phyloP scores from a whole-genome alignment of 2,797 vertebrate species.

The Alcedo atthis region DNA sequence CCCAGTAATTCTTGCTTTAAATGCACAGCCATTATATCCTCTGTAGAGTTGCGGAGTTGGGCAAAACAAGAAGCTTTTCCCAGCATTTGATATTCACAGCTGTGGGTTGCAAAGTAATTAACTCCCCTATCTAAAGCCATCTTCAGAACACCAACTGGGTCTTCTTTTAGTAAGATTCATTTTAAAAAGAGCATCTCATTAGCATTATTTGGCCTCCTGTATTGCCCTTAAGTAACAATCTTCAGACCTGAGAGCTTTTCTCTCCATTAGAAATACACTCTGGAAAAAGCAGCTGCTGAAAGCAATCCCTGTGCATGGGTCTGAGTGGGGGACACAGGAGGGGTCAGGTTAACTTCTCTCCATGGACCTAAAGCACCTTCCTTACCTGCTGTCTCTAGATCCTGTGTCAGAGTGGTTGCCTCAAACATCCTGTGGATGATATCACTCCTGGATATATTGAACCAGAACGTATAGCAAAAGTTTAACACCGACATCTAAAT shows the following conservation, averaged over 20 bases:
- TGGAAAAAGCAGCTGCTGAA: background rate
- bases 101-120: slow-evolving; percentile 19
- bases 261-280: background rate
- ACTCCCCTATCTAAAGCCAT: slow-evolving; percentile 12
- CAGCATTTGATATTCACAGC: background rate
- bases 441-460: background rate
- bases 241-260: background rate
- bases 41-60: background rate
- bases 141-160: background rate
- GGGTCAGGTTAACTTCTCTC: background rate
- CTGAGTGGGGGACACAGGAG: background rate
- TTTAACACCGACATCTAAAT: background rate
- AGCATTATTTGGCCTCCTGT: background rate
- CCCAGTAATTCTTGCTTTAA: background rate
- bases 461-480: background rate
- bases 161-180: background rate
- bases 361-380: background rate
- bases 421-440: background rate
- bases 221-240: background rate
- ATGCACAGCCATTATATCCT: slow-evolving; percentile 12
- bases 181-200: background rate
- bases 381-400: background rate
- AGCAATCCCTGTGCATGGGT: background rate
- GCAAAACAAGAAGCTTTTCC: background rate
- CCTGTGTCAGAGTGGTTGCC: background rate